A percentile compares a stretch with the other conserved stretches of the same genome.
Evolutionary conservation across 2,113 vertebrate species (phyloP).

Genomic region (Telmatochromis sp.): DNA sequence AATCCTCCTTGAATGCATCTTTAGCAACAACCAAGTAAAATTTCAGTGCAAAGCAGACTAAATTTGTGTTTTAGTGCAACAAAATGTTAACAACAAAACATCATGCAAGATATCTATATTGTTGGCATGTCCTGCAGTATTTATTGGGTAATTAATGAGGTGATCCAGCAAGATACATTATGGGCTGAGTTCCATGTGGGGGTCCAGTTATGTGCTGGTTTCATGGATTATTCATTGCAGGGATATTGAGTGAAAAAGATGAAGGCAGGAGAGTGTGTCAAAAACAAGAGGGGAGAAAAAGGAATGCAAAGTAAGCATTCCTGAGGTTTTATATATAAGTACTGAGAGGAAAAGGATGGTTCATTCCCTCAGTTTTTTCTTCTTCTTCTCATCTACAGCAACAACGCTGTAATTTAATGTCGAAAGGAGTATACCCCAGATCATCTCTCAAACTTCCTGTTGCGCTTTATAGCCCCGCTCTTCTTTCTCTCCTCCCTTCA

Average conservation of each 20-base stretch:
- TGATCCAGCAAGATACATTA: neutral
- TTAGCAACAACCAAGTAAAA: neutral
- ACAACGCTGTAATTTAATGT: conserved; percentile 38
- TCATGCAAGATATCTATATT: neutral
- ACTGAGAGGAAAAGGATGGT: neutral
- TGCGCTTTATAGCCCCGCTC: neutral
- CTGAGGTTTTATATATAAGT: conserved; percentile 31
- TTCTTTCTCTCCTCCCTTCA: neutral
- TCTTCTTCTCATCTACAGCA: neutral
- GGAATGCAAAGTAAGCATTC: conserved; percentile 3
- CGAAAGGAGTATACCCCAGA: conserved; percentile 4
- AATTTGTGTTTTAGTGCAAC: neutral
- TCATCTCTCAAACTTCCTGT: conserved; percentile 41
- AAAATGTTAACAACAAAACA: neutral
- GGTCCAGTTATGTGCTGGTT: conserved; percentile 11
- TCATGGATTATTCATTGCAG: conserved; percentile 29
- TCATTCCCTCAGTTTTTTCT: neutral
- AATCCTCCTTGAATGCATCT: neutral
- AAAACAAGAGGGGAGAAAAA: neutral
- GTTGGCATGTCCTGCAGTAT: conserved; percentile 4
- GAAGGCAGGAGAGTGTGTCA: neutral
- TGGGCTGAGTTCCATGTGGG: neutral
- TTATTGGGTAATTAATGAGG: conserved; percentile 48
- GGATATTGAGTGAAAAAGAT: neutral
- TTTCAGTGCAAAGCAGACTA: neutral